Conservation (phyloP, 2,797 vertebrate species). For the Catharus ustulatus region DNA sequence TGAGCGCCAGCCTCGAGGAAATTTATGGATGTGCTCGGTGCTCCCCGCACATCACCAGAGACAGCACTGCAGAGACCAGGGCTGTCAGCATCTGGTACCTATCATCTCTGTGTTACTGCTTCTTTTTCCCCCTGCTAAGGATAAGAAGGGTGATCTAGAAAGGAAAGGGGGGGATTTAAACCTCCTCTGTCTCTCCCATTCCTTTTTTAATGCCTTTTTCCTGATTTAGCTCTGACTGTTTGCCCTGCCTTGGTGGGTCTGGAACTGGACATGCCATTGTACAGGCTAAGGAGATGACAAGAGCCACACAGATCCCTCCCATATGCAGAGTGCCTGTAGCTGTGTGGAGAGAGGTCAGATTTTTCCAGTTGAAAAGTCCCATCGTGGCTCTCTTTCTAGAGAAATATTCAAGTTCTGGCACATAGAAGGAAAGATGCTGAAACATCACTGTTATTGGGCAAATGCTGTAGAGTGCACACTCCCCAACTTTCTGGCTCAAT, state of each 20-base stretch:
- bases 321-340: neutral
- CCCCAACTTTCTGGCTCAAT: neutral
- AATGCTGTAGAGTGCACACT: neutral
- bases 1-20: neutral
- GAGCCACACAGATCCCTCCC: neutral
- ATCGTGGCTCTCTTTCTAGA: fast-evolving
- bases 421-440: neutral
- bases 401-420: neutral
- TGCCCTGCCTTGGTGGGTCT: neutral
- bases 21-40: neutral
- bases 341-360: neutral
- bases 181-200: neutral
- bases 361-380: neutral
- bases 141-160: neutral
- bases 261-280: too few species aligned
- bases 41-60: neutral
- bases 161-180: neutral
- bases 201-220: neutral
- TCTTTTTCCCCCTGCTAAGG: neutral
- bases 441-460: neutral
- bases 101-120: neutral
- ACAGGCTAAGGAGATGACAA: neutral
- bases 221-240: fast-evolving
- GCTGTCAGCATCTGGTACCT: neutral
- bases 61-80: neutral